phyloP scores from a whole-genome alignment of 2,797 vertebrate species.

The Propithecus perrieri region DNA sequence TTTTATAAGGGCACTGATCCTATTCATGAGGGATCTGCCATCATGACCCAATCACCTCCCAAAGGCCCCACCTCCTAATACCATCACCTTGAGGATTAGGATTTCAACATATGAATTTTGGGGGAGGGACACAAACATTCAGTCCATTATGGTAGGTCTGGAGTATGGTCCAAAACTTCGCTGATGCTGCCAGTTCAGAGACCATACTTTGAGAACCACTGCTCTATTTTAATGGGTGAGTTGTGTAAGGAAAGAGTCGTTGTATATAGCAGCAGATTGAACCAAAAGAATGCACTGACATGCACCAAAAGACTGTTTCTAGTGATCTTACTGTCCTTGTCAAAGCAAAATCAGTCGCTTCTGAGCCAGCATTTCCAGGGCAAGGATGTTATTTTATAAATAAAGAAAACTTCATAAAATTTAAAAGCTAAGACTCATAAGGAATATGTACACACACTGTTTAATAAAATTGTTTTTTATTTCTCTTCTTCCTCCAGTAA shows the following conservation, averaged over 20 bases:
- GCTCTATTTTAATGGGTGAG: neutral
- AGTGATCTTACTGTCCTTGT: neutral
- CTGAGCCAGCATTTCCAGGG: neutral
- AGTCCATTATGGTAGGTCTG: neutral
- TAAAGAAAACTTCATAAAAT: neutral
- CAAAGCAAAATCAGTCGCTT: neutral
- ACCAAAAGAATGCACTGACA: neutral
- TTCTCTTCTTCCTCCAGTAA: neutral
- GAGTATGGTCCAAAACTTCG: neutral
- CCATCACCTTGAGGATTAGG: neutral
- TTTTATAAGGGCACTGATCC: neutral
- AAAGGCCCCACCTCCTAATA: neutral
- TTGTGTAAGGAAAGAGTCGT: rapidly evolving
- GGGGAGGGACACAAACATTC: neutral
- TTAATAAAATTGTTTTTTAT: neutral
- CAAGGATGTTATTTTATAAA: neutral
- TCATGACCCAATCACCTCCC: neutral
- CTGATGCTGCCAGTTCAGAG: neutral
- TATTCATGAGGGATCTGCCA: neutral
- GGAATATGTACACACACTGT: neutral
- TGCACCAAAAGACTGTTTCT: neutral
- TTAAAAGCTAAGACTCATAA: neutral
- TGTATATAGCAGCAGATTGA: rapidly evolving
- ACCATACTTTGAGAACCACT: neutral
- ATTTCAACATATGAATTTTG: neutral